phyloP scores from a whole-genome alignment of 2,888 invertebrate genomes.

The Drosophila recens region DNA sequence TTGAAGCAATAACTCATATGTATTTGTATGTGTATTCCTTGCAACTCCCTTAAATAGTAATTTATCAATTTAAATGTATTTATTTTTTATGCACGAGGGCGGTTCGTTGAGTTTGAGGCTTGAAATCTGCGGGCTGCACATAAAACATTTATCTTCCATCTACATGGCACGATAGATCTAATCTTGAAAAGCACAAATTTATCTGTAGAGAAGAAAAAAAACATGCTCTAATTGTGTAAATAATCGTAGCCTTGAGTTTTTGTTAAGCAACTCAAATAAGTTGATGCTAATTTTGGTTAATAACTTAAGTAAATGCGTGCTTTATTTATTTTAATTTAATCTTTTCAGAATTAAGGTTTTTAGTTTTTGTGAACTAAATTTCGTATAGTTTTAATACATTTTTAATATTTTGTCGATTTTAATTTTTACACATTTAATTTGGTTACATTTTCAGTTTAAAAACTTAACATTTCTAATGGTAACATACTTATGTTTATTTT shows the following conservation, averaged over 20 bases:
- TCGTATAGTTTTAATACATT: not conserved
- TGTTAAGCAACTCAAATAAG: slow-evolving; percentile 16
- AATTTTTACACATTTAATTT: too few relatives aligned
- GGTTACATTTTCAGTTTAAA: too few relatives aligned
- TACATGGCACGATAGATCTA: slow-evolving; percentile 4
- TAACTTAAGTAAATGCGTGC: slow-evolving; percentile 25
- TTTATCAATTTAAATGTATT: slow-evolving; percentile 65
- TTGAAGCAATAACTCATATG: slow-evolving; percentile 11
- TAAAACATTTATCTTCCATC: not conserved
- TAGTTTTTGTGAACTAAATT: too few relatives aligned
- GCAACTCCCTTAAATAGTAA: slow-evolving; percentile 32
- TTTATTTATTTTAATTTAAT: not conserved
- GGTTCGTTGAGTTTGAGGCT: slow-evolving; percentile 7
- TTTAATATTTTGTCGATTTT: too few relatives aligned
- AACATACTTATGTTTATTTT: too few relatives aligned
- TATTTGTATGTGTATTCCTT: not conserved
- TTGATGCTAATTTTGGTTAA: slow-evolving; percentile 33
- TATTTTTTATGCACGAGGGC: slow-evolving; percentile 25
- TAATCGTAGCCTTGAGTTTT: slow-evolving; percentile 5
- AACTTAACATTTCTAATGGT: too few relatives aligned
- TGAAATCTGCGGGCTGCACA: not conserved
- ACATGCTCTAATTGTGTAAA: slow-evolving; percentile 35
- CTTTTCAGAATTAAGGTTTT: too few relatives aligned
- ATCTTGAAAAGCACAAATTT: slow-evolving; percentile 11
- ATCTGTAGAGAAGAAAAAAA: slow-evolving; percentile 8